These are phyloP conservation scores for Sphaeridia pumilis DNA, from an alignment of 2,888 invertebrate genomes.

Conservation along the genomic window DNA sequence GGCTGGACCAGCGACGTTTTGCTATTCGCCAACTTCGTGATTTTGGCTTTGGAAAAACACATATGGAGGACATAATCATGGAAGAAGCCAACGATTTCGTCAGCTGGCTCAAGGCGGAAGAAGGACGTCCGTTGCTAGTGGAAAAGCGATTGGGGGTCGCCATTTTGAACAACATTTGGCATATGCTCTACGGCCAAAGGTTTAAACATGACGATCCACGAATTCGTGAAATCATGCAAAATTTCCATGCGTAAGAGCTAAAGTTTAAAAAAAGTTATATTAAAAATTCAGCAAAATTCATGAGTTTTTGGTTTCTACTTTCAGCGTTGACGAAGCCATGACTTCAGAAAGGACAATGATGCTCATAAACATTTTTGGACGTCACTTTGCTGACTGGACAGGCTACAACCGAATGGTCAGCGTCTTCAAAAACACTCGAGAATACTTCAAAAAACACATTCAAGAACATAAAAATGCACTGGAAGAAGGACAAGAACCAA, in stretches of 20 bases:
- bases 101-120: neutral
- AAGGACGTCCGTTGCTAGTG: neutral
- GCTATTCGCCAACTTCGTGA: neutral
- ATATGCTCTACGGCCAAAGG: neutral
- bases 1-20: neutral
- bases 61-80: neutral
- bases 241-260: too few relatives aligned
- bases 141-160: neutral
- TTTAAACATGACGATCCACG: conserved; percentile 1
- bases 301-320: too few relatives aligned
- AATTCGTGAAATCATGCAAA: neutral
- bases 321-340: too few relatives aligned
- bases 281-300: too few relatives aligned
- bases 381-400: too few relatives aligned
- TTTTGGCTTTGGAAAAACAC: conserved; percentile 1
- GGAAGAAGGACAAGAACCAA: neutral
- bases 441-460: too few relatives aligned
- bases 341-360: too few relatives aligned
- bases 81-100: neutral
- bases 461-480: too few relatives aligned
- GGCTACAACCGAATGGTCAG: too few relatives aligned
- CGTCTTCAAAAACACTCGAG: too few relatives aligned
- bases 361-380: too few relatives aligned
- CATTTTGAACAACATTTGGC: neutral
- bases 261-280: too few relatives aligned